phyloP scores from a whole-genome alignment of 1,140 invertebrate genomes.

The Caenorhabditis latens region DNA sequence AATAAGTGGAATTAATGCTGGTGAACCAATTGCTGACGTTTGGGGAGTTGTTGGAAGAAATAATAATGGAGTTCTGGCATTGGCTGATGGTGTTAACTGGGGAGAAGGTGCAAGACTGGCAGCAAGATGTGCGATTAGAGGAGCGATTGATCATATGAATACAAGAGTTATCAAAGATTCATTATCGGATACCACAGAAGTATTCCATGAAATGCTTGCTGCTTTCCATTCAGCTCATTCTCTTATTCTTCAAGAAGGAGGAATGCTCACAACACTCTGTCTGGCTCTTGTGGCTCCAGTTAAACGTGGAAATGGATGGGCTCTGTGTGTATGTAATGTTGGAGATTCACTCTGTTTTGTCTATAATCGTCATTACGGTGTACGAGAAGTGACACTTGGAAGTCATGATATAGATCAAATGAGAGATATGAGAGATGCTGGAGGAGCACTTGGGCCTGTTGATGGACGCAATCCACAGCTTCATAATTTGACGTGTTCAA shows the following conservation, averaged over 20 bases:
- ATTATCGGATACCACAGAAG: conserved; percentile 79
- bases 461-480: conserved; percentile 90
- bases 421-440: conserved; percentile 90
- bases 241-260: conserved; percentile 88
- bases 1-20: conserved; percentile 83
- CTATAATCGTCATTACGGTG: conserved; percentile 85
- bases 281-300: conserved; percentile 80
- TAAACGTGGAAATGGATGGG: conserved; percentile 81
- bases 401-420: conserved; percentile 91
- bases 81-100: conserved; percentile 95
- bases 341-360: conserved; percentile 91
- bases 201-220: conserved; percentile 86
- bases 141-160: conserved; percentile 83
- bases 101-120: conserved; percentile 89
- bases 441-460: conserved; percentile 90
- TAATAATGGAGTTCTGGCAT: conserved; percentile 86
- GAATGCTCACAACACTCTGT: conserved; percentile 89
- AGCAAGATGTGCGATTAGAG: conserved; percentile 89
- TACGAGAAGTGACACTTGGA: conserved; percentile 83
- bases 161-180: conserved; percentile 80
- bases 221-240: conserved; percentile 90
- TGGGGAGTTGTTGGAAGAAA: conserved; percentile 87
- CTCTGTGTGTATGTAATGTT: conserved; percentile 91
- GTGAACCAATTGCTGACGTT: conserved; percentile 90
- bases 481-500: conserved; percentile 89